Evolutionary conservation across 92 coral and sea anemone genomes (phyloP).

Genomic region (Porites lobata): DNA sequence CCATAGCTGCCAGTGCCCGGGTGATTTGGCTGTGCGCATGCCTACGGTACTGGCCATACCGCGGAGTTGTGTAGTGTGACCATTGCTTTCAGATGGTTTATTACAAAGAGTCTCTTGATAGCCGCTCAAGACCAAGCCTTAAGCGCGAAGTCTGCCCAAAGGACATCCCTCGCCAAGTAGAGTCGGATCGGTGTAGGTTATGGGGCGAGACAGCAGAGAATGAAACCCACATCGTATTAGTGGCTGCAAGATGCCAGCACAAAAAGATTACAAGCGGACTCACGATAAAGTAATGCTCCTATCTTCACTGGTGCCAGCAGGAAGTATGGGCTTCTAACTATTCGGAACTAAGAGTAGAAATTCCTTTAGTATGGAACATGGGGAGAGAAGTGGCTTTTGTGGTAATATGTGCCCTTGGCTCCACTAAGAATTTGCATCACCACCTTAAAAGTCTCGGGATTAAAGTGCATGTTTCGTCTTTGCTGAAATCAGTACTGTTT

Average conservation of each 20-base stretch:
- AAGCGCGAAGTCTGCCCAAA: neutral
- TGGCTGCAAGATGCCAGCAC: neutral
- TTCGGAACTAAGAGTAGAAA: conserved; percentile 8
- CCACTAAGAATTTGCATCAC: too few species aligned
- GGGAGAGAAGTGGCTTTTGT: too few species aligned
- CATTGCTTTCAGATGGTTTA: too few species aligned
- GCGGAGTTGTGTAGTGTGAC: too few species aligned
- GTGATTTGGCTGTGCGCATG: too few species aligned
- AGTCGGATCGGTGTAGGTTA: neutral
- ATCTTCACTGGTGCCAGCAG: conserved; percentile 9
- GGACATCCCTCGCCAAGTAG: neutral
- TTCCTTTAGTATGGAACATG: neutral
- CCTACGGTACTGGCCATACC: too few species aligned
- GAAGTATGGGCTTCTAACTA: conserved; percentile 2
- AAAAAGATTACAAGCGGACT: neutral
- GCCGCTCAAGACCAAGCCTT: neutral
- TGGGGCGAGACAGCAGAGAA: neutral
- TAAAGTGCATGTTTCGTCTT: too few species aligned
- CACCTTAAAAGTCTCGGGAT: too few species aligned
- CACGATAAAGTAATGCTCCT: neutral
- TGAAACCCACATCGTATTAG: neutral
- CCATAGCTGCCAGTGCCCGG: too few species aligned
- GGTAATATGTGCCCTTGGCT: too few species aligned
- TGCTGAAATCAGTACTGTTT: too few species aligned
- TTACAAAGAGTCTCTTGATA: neutral